These are phyloP conservation scores for Adrianichthys oophorus DNA, from an alignment of 2,797 vertebrate genomes.

Conservation along the genomic window DNA sequence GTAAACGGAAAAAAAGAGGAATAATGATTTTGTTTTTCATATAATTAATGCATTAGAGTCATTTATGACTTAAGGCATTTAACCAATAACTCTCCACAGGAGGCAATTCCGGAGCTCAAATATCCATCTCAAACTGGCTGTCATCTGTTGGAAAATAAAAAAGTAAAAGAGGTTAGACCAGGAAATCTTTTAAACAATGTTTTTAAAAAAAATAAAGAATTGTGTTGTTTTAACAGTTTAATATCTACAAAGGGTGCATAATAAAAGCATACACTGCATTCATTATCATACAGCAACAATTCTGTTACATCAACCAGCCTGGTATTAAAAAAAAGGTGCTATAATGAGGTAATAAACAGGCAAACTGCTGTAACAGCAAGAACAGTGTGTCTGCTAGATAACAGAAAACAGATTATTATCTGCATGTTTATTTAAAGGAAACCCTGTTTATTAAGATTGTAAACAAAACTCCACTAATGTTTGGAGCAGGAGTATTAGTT, in stretches of 20 bases:
- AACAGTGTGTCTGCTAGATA: not conserved
- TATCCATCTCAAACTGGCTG: constrained; percentile 86
- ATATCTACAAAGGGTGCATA: not conserved
- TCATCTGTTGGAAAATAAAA: constrained; percentile 67
- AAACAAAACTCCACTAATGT: too few relatives aligned
- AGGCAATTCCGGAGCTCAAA: constrained; percentile 76
- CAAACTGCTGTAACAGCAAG: not conserved
- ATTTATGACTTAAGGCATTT: constrained; percentile 60
- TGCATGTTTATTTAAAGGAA: too few relatives aligned
- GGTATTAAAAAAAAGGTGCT: not conserved
- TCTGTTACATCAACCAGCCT: not conserved
- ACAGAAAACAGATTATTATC: not conserved
- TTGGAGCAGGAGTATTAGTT: too few relatives aligned
- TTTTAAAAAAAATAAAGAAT: too few relatives aligned
- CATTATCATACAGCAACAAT: not conserved
- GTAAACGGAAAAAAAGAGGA: constrained; percentile 27
- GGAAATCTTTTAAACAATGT: not conserved
- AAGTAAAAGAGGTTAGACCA: constrained; percentile 9
- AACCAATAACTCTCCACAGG: constrained; percentile 75
- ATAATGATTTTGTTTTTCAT: constrained; percentile 31
- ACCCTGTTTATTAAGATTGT: too few relatives aligned
- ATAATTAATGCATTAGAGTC: constrained; percentile 60
- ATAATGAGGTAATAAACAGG: not conserved
- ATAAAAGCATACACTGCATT: not conserved
- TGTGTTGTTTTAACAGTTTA: not conserved